These are phyloP conservation scores for Delphinus delphis DNA, from an alignment of 2,113 vertebrate species.

Conservation along the genomic window DNA sequence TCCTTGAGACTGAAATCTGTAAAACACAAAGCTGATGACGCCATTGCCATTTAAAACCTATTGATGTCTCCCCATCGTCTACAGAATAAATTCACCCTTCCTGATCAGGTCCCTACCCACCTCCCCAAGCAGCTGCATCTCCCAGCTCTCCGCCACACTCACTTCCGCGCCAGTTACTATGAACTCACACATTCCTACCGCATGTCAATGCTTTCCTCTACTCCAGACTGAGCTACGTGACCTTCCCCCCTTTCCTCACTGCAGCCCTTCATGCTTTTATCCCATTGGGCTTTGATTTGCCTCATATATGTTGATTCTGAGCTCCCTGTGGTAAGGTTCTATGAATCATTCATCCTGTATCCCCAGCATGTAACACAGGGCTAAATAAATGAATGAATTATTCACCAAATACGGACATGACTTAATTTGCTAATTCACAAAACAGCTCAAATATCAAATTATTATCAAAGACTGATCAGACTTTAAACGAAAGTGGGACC, in stretches of 20 bases:
- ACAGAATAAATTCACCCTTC: neutral
- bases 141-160: neutral
- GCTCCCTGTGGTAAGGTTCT: neutral
- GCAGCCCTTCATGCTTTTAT: neutral
- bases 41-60: neutral
- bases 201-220: neutral
- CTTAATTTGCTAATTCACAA: neutral
- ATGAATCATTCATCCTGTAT: neutral
- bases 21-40: neutral
- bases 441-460: neutral
- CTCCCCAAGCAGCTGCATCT: neutral
- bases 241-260: neutral
- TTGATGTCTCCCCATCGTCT: accelerated
- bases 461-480: neutral
- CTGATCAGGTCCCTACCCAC: neutral
- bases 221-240: accelerated
- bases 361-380: neutral
- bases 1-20: neutral
- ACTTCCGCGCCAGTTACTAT: too few species aligned
- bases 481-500: neutral
- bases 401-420: neutral
- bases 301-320: neutral
- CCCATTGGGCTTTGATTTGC: neutral
- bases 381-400: neutral
- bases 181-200: neutral